Conservation (phyloP, 2,113 vertebrate genomes). For the Cheirogaleus medius region DNA sequence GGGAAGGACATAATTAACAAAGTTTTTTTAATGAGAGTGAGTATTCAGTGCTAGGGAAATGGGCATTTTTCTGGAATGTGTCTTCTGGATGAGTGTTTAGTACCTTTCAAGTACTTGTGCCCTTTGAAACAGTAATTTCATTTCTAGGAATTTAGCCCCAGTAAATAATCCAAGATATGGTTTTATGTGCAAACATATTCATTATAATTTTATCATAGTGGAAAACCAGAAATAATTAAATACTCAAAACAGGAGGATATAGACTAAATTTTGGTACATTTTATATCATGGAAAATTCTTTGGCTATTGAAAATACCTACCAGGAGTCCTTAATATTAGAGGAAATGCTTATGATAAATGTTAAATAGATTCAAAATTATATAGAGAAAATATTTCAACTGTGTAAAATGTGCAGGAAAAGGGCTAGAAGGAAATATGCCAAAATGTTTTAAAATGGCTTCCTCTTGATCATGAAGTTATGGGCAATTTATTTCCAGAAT, state of each 20-base stretch:
- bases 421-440: not conserved
- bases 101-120: not conserved
- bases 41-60: not conserved
- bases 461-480: not conserved
- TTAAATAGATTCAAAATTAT: constrained; percentile 27
- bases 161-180: constrained; percentile 4
- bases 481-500: not conserved
- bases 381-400: not conserved
- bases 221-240: constrained; percentile 34
- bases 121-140: constrained; percentile 8
- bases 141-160: constrained; percentile 32
- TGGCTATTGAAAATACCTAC: not conserved
- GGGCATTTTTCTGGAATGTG: not conserved
- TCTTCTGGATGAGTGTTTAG: not conserved
- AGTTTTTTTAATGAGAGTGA: not conserved
- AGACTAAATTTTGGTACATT: not conserved
- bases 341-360: constrained; percentile 24
- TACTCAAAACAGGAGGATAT: not conserved
- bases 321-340: constrained; percentile 20
- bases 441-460: not conserved
- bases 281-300: not conserved
- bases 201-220: constrained; percentile 24
- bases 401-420: not conserved
- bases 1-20: not conserved
- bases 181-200: not conserved